Conservation (phyloP, 2,888 invertebrate genomes). For the Sphaerophoria rueppellii region DNA sequence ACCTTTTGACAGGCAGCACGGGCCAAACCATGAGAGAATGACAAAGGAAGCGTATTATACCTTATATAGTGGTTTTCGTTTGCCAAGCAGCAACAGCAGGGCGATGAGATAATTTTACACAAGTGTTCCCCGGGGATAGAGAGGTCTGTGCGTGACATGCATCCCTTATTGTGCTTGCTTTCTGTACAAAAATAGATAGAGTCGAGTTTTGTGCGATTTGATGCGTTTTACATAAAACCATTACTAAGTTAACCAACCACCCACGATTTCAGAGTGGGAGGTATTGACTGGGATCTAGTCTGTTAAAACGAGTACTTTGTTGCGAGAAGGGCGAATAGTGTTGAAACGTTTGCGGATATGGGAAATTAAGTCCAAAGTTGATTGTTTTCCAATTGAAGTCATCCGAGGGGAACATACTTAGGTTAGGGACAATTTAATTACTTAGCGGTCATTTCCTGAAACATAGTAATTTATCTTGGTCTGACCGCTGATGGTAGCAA, state of each 20-base stretch:
- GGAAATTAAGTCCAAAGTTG: slow-evolving; percentile 29
- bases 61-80: too few relatives aligned
- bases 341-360: slow-evolving; percentile 11
- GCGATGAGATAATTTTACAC: slow-evolving; percentile 58
- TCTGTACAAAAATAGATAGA: background rate
- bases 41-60: too few relatives aligned
- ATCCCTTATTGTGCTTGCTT: slow-evolving; percentile 50
- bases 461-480: background rate
- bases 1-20: slow-evolving; percentile 59
- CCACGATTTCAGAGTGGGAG: slow-evolving; percentile 37
- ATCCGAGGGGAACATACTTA: background rate
- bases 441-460: slow-evolving; percentile 6
- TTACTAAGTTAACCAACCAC: slow-evolving; percentile 61
- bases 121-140: slow-evolving; percentile 48
- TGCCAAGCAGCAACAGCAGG: background rate
- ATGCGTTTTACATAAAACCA: slow-evolving; percentile 58
- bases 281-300: background rate
- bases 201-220: slow-evolving; percentile 51
- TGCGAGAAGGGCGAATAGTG: background rate
- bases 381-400: slow-evolving; percentile 31
- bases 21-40: slow-evolving; percentile 31
- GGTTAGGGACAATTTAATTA: slow-evolving; percentile 9
- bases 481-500: background rate
- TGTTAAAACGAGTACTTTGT: background rate
- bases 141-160: slow-evolving; percentile 64